Base-by-base conservation (phyloP, 2,888 invertebrate genomes). In the Yponomeuta cagnagella region DNA sequence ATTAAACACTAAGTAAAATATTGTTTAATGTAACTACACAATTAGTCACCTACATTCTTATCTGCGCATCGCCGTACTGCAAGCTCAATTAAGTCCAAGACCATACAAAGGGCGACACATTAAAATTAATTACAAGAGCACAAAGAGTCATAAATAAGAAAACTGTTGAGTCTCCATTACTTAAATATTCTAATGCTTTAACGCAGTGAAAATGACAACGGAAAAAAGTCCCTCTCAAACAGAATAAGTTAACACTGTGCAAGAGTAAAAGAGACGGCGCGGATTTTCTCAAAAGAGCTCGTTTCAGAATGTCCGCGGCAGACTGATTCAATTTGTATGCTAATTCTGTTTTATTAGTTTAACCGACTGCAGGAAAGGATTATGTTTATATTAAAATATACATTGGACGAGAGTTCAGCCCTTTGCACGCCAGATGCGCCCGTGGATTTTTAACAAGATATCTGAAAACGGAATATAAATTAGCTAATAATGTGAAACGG, bases 281-380 rank as follows among this genome's bases (percentile, higher is more conserved):
- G 15, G 52, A 58, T 58, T 58, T 58, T 58, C 52, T 58, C 52
- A 69, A 71, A 72, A 70, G 72, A 71, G 67, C 72, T 69, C 30
- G 30, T 31, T 64, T 23, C 64, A 64, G n/a, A 30, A 30, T 23
- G 30, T 64, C 31, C n/a, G 43, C 43, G 58, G 67, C 31, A 37
- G 58, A 58, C 52, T 58, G 68, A 58, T 69, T 71, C 71, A 66
- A 69, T 72, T 71, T 72, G 69, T 72, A 72, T 72, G 72, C 67
- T 71, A 72, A 72, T 72, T 69, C 71, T 67, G 69, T 72, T 67
- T 64, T 64, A 64, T 64, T 64, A 64, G 30, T 64, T 64, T 23
- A 58, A 58, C 52, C 52, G 15, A 58, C 52, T 58, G 52, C 52
- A 58, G 52, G 52, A 58, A 58, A 58, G 65, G 65, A 33, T 65